These are phyloP conservation scores for Plebejus argus DNA, from an alignment of 2,888 invertebrate genomes.

Conservation along the genomic window DNA sequence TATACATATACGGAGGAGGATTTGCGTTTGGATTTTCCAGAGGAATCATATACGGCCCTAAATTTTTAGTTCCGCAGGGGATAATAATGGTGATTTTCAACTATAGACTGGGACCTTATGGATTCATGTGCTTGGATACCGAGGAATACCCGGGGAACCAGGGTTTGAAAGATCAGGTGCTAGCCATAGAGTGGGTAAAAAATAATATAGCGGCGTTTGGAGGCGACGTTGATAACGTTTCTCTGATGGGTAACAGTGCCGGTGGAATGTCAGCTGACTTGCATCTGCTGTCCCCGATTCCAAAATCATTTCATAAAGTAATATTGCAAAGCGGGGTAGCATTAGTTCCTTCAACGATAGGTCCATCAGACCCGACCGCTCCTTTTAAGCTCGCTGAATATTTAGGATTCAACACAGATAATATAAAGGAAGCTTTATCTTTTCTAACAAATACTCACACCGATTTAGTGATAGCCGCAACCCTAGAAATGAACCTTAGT, in stretches of 20 bases:
- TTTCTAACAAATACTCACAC: conserved; percentile 51
- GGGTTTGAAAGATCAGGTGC: conserved; percentile 59
- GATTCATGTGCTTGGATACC: conserved; percentile 60
- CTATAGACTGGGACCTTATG: conserved; percentile 60
- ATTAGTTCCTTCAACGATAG: conserved; percentile 44
- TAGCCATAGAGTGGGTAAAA: conserved; percentile 59
- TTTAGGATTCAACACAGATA: conserved; percentile 49
- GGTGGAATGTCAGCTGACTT: conserved; percentile 54
- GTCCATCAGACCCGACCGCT: conserved; percentile 46
- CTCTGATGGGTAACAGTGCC: conserved; percentile 60
- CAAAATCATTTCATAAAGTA: conserved; percentile 54
- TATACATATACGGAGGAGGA: conserved; percentile 58
- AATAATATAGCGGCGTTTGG: conserved; percentile 59
- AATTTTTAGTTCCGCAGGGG: conserved; percentile 54
- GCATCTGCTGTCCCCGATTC: conserved; percentile 51
- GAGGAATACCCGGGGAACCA: conserved; percentile 59
- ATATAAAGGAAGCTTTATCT: conserved; percentile 49
- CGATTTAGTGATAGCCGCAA: conserved; percentile 49
- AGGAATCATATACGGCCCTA: conserved; percentile 51
- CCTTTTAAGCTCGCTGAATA: conserved; percentile 51
- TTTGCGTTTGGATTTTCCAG: conserved; percentile 50
- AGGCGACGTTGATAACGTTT: conserved; percentile 56
- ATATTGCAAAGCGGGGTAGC: conserved; percentile 58
- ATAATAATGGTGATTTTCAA: conserved; percentile 59
- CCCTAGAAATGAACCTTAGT: conserved; percentile 42